Percentiles rank a stretch among this genome's conserved stretches.
Conservation (phyloP, 1,140 invertebrate species). For the Homarus americanus region DNA sequence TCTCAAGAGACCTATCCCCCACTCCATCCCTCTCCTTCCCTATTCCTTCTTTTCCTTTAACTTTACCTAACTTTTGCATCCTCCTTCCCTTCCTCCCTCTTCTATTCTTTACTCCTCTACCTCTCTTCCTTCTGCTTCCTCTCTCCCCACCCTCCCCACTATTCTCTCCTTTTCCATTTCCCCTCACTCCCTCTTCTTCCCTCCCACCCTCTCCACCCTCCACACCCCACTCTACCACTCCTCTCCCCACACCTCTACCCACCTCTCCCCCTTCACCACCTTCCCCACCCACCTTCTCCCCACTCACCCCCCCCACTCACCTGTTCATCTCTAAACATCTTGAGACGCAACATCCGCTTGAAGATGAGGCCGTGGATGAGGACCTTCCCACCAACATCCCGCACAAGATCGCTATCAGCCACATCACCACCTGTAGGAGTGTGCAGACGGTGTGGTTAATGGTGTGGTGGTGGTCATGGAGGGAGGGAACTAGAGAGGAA, state of each 20-base stretch:
- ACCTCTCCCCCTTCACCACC: not conserved
- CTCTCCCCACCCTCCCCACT: not conserved
- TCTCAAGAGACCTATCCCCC: too few relatives aligned
- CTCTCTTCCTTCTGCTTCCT: not conserved
- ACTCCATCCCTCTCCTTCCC: not conserved
- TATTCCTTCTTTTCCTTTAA: not conserved
- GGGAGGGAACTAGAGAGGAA: not conserved
- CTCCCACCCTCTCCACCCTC: conserved; percentile 63
- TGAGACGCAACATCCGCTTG: conserved; percentile 79
- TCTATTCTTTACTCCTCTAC: not conserved
- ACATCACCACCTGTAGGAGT: conserved; percentile 79
- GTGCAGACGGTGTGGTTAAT: not conserved
- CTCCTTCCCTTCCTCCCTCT: not conserved
- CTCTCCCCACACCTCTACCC: not conserved
- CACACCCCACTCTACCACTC: not conserved
- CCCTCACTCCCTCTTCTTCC: not conserved
- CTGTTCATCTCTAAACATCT: conserved; percentile 82
- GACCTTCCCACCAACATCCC: conserved; percentile 80
- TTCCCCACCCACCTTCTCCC: not conserved
- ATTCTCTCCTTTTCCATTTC: not conserved
- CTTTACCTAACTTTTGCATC: not conserved
- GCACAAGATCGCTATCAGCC: conserved; percentile 79
- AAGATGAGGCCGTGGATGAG: conserved; percentile 79
- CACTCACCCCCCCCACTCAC: conserved; percentile 63
- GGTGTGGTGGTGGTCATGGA: not conserved